Evolutionary conservation across 1,140 invertebrate genomes (phyloP).

Genomic region (Calosoma granatense): DNA sequence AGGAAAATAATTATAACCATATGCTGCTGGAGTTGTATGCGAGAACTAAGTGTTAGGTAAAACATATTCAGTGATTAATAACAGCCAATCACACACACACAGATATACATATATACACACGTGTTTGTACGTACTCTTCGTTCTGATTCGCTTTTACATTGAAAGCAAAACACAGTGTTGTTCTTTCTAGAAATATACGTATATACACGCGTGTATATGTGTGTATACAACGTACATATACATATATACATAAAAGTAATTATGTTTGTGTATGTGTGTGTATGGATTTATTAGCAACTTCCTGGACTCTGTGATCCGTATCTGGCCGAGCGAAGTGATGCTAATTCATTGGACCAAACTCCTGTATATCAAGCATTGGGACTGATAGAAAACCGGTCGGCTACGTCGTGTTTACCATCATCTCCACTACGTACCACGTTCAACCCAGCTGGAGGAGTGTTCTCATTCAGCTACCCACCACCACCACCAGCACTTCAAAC

Average conservation of each 20-base stretch:
- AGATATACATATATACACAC: no score
- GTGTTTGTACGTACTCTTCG: no score
- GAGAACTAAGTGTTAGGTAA: constrained; percentile 31
- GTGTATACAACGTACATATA: no score
- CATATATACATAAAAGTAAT: not conserved
- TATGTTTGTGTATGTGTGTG: no score
- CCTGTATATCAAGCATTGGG: constrained; percentile 26
- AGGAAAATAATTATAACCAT: constrained; percentile 28
- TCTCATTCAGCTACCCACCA: constrained; percentile 28
- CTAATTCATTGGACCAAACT: constrained; percentile 21
- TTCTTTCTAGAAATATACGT: no score
- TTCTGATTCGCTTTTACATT: no score
- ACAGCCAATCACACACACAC: no score
- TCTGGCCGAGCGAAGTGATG: not conserved
- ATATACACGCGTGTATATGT: no score
- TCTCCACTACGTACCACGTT: constrained; percentile 26
- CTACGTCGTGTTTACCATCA: constrained; percentile 24
- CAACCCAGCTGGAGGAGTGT: no score
- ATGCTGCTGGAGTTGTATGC: constrained; percentile 27
- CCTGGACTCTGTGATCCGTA: not conserved
- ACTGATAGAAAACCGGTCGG: constrained; percentile 28
- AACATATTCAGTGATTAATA: no score
- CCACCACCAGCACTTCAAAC: constrained; percentile 21
- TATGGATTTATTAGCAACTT: not conserved
- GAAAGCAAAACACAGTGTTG: no score